These are phyloP conservation scores for Bombus superbus DNA, from an alignment of 1,140 invertebrate species.

Conservation along the genomic window DNA sequence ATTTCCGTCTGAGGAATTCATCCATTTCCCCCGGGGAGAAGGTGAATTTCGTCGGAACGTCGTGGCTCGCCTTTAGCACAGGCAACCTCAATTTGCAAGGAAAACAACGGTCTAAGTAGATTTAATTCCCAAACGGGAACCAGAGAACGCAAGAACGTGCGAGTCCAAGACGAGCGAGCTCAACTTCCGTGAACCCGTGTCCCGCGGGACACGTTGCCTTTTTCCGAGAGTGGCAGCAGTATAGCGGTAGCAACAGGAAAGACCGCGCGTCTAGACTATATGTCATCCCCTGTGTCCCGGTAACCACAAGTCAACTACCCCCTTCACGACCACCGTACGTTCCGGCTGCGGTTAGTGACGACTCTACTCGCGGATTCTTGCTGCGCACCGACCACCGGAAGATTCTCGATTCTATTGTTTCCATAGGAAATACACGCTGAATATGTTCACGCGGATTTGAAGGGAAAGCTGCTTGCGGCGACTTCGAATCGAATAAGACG, in stretches of 20 bases:
- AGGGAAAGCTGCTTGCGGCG: too few relatives aligned
- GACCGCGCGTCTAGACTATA: slow-evolving; percentile 65
- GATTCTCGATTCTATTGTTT: not conserved
- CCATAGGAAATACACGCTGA: too few relatives aligned
- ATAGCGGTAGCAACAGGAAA: not conserved
- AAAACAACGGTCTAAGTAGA: slow-evolving; percentile 48
- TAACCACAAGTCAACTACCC: slow-evolving; percentile 73
- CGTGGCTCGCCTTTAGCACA: slow-evolving; percentile 2
- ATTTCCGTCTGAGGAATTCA: slow-evolving; percentile 30
- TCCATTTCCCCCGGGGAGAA: slow-evolving; percentile 18
- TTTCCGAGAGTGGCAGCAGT: slow-evolving; percentile 39
- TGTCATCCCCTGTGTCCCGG: slow-evolving; percentile 68
- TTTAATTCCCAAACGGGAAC: slow-evolving; percentile 56
- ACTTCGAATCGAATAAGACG: too few relatives aligned
- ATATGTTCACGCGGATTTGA: too few relatives aligned
- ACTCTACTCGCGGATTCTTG: not conserved
- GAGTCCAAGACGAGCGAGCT: slow-evolving; percentile 41
- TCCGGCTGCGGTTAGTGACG: slow-evolving; percentile 44
- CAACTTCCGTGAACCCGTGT: slow-evolving; percentile 59
- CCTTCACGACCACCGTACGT: slow-evolving; percentile 66
- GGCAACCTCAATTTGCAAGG: slow-evolving; percentile 41
- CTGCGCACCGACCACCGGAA: too few relatives aligned
- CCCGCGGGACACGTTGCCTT: slow-evolving; percentile 30
- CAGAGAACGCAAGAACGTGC: slow-evolving; percentile 38
- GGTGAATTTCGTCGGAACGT: slow-evolving; percentile 36